These are phyloP conservation scores for Nomada lathburiana DNA, from an alignment of 2,888 invertebrate genomes.

Conservation along the genomic window DNA sequence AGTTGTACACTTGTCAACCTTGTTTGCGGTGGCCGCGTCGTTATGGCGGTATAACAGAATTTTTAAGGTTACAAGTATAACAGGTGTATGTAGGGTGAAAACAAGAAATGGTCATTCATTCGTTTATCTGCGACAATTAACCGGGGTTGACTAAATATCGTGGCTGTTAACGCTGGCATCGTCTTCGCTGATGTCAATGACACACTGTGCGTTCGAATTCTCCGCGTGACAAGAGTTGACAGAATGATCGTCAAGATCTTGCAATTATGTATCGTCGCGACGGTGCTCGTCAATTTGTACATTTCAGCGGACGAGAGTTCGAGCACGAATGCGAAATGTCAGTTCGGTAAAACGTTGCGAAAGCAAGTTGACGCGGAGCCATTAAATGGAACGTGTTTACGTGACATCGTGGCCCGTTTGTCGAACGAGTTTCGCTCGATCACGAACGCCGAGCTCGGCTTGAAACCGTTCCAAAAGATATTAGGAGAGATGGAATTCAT, in stretches of 20 bases:
- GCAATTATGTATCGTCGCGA: constrained; percentile 23
- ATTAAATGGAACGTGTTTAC: constrained; percentile 80
- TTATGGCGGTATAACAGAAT: constrained; percentile 45
- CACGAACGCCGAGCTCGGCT: constrained; percentile 79
- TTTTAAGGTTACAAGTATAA: constrained; percentile 53
- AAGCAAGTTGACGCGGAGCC: constrained; percentile 81
- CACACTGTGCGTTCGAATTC: neutral
- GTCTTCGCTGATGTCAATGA: neutral
- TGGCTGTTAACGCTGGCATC: neutral
- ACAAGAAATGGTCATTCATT: constrained; percentile 35
- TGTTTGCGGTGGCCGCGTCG: constrained; percentile 46
- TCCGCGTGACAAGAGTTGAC: neutral
- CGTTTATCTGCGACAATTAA: neutral
- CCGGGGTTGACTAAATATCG: too few species aligned
- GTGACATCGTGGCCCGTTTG: constrained; percentile 78
- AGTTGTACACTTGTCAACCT: constrained; percentile 54
- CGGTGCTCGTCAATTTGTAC: constrained; percentile 20
- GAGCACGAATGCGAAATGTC: constrained; percentile 71
- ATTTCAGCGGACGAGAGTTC: constrained; percentile 21
- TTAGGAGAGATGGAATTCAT: constrained; percentile 78
- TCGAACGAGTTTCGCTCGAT: constrained; percentile 75
- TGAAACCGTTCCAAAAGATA: constrained; percentile 78
- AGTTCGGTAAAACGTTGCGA: constrained; percentile 76
- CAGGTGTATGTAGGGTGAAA: constrained; percentile 7
- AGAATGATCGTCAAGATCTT: constrained; percentile 47